Conservation (phyloP, 1,140 invertebrate species). For the Macrostomum lignano region DNA sequence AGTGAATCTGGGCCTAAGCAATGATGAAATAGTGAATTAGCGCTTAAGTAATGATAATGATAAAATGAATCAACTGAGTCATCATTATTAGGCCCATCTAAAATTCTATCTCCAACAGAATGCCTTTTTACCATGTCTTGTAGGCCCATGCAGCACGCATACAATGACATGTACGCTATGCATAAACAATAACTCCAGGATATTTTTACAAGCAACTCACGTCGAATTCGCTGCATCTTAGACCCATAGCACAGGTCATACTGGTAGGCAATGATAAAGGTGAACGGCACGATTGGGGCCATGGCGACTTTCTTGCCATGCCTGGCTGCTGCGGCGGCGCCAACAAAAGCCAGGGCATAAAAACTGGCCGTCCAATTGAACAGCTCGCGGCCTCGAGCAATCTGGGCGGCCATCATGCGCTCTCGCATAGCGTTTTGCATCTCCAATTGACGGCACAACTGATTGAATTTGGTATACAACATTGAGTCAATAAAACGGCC, state of each 20-base stretch:
- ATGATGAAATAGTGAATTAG: no score
- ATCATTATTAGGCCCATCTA: no score
- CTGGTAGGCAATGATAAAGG: conserved; percentile 41
- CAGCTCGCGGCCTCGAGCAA: conserved; percentile 40
- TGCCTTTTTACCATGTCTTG: no score
- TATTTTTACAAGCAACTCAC: conserved; percentile 32
- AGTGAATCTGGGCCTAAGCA: no score
- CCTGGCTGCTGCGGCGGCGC: conserved; percentile 34
- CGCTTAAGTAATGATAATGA: no score
- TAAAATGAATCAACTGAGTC: no score
- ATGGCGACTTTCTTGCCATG: conserved; percentile 28
- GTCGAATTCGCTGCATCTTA: conserved; percentile 42
- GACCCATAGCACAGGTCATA: conserved; percentile 45
- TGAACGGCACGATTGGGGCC: conserved; percentile 37
- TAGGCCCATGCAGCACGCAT: no score
- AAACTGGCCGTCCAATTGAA: conserved; percentile 42
- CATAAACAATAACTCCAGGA: no score
- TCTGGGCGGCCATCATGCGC: conserved; percentile 38
- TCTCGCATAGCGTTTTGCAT: conserved; percentile 48
- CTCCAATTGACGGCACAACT: conserved; percentile 44
- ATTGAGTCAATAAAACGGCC: no score
- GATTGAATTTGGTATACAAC: neutral
- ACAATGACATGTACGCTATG: no score
- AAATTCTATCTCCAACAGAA: no score
- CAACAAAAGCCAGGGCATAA: conserved; percentile 33